These are phyloP conservation scores for Ptiloglossa arizonensis DNA, from an alignment of 1,140 invertebrate species.

Conservation along the genomic window DNA sequence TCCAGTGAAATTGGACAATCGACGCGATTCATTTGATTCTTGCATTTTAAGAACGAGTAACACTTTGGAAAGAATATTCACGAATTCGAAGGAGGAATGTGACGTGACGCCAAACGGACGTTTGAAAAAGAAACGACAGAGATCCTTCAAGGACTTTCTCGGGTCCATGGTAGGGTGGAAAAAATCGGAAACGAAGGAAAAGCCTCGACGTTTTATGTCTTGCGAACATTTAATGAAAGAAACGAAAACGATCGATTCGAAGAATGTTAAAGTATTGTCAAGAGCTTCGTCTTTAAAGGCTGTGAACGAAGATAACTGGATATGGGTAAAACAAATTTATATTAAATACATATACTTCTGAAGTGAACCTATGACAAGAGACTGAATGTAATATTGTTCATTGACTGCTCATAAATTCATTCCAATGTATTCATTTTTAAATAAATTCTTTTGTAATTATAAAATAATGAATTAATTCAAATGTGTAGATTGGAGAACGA, in stretches of 20 bases:
- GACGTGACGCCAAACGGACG: too few relatives aligned
- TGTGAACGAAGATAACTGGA: not conserved
- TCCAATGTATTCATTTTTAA: too few relatives aligned
- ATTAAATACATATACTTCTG: too few relatives aligned
- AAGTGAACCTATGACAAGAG: too few relatives aligned
- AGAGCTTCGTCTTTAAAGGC: not conserved
- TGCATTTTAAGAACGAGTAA: not conserved
- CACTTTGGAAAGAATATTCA: not conserved
- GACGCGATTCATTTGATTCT: not conserved
- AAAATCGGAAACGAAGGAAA: not conserved
- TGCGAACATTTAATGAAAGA: not conserved
- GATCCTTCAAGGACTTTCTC: conserved; percentile 48
- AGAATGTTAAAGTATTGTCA: not conserved
- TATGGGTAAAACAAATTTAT: not conserved
- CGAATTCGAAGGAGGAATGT: not conserved
- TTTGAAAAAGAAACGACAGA: not conserved
- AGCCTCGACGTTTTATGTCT: not conserved
- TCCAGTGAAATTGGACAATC: not conserved
- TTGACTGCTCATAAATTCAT: too few relatives aligned
- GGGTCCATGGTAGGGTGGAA: conserved; percentile 39
- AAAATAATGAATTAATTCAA: not conserved
- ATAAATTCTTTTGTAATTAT: too few relatives aligned
- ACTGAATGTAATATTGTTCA: too few relatives aligned
- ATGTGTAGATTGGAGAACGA: conserved; percentile 6
- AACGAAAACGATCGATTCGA: not conserved